Evolutionary conservation across 2,888 invertebrate species (phyloP), one percentile per base, ranked within the genome.

Genomic region (Notocelia uddmanniana): DNA sequence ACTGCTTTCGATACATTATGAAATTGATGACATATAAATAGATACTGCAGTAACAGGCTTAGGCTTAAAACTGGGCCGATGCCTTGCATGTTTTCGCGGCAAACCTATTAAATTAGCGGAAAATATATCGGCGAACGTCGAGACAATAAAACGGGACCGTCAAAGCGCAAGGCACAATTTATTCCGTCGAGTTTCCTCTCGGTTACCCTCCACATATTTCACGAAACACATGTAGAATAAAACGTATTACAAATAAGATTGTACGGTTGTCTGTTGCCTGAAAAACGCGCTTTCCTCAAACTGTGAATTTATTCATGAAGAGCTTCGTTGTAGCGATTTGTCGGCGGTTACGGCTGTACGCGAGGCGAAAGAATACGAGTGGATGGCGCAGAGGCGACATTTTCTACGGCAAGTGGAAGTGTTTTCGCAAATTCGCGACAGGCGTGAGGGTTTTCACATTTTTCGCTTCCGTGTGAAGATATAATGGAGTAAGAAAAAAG

Each of bases 261-360:
- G 45, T 66, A 52, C 58, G 71, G 59, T 48, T 71, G 71, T 71
- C 71, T 71, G 71, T 71, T 19, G 66, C 60, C 59, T 71, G 71
- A 71, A 71, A 71, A 71, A 71, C 70, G 70, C 64, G 52, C 37
- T 64, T 66, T 67, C 66, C 71, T 71, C 66, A 66, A 71, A 71
- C 71, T 71, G 71, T 67, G 71, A 71, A 71, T 71, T 71, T 71
- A 71, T 71, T 71, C 71, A 71, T 71, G 71, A 71, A 71, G 58
- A 52, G 70, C 54, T 64, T 23, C 45, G 58, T 34, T 60, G 66
- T 66, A 59, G 66, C 71, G 71, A 71, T 71, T 71, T 71, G 71
- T 66, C 54, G 66, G 71, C 45, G 71, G 71, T 66, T 71, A 71
- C 54, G 59, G 41, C 41, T 55, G 59, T 54, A 60, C 60, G 52